Percentiles rank a stretch among this genome's conserved stretches.
These are phyloP conservation scores for Pocillopora grandis DNA, from an alignment of 92 coral and sea anemone species.

Conservation along the genomic window DNA sequence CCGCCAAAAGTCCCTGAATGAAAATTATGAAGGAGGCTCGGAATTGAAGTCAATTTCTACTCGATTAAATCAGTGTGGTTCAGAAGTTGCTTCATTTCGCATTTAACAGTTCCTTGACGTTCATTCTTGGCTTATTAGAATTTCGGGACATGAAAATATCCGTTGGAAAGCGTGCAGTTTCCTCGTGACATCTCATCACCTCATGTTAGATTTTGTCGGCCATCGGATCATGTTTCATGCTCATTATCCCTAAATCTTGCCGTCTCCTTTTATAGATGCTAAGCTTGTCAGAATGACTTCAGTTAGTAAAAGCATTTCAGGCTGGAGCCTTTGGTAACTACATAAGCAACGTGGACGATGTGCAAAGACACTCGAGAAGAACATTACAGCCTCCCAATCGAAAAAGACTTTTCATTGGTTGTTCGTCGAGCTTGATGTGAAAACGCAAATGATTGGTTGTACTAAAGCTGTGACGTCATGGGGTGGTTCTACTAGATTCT, in stretches of 20 bases:
- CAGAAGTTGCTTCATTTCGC: background rate
- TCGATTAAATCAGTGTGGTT: too few relatives aligned
- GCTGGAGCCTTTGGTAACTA: background rate
- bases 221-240: too few relatives aligned
- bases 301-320: background rate
- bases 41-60: background rate
- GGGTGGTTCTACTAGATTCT: conserved; percentile 69
- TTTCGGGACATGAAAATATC: background rate
- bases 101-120: background rate
- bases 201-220: too few relatives aligned
- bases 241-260: too few relatives aligned
- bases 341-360: background rate
- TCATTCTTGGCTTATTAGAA: background rate
- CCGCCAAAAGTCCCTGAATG: background rate
- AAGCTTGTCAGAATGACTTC: background rate
- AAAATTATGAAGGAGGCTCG: background rate
- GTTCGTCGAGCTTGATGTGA: background rate
- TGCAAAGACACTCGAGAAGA: too few relatives aligned
- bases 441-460: conserved; percentile 6
- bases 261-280: too few relatives aligned
- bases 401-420: conserved; percentile 21
- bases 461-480: conserved; percentile 62
- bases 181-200: background rate
- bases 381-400: background rate
- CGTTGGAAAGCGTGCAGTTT: background rate